Conservation (phyloP, 2,113 vertebrate species). For the Catharus minimus region DNA sequence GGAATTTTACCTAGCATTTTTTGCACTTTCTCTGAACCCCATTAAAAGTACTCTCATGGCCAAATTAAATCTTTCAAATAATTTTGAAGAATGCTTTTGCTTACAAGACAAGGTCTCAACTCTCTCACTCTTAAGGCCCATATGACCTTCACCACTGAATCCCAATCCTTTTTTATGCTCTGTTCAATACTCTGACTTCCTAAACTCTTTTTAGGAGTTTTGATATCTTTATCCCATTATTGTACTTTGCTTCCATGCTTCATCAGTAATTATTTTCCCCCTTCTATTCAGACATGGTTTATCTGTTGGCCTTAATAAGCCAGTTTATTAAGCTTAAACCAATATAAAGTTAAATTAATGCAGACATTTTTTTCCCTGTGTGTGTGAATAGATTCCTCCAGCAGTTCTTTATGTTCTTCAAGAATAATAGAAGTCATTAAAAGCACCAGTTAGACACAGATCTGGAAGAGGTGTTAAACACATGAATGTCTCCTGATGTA, state of each 20-base stretch:
- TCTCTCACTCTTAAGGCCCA: background rate
- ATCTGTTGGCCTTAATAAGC: background rate
- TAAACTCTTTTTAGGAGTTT: background rate
- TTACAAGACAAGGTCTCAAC: background rate
- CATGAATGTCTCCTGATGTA: background rate
- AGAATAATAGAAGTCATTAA: conserved; percentile 21
- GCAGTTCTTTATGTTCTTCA: background rate
- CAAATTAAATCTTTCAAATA: background rate
- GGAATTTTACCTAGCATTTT: background rate
- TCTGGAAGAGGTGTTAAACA: background rate
- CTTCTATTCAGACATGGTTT: background rate
- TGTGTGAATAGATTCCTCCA: background rate
- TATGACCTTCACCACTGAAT: background rate
- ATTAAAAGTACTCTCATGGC: background rate
- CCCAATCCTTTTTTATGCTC: background rate
- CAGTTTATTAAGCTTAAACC: background rate
- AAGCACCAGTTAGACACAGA: background rate
- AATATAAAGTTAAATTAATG: conserved; percentile 9
- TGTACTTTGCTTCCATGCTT: background rate
- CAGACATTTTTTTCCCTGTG: background rate
- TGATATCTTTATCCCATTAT: background rate
- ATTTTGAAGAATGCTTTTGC: background rate
- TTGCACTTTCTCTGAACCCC: background rate
- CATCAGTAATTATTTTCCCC: background rate
- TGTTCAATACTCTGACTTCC: background rate